These are phyloP conservation scores for Sebastes nivosus DNA, from an alignment of 2,797 vertebrate species.

Conservation along the genomic window DNA sequence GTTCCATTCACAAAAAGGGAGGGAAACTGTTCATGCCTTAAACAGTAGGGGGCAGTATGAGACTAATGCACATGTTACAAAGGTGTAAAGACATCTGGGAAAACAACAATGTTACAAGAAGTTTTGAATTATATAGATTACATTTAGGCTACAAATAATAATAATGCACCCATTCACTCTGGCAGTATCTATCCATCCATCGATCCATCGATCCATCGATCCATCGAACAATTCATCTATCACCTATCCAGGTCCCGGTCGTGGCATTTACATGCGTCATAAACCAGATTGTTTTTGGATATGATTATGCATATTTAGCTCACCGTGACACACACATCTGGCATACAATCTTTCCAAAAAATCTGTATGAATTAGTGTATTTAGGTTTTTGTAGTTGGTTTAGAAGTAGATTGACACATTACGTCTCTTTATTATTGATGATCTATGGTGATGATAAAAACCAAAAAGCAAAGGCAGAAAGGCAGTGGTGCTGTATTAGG, in stretches of 20 bases:
- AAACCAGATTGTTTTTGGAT: not conserved
- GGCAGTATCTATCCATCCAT: not conserved
- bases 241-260: not conserved
- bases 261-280: not conserved
- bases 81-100: not conserved
- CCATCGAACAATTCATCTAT: not conserved
- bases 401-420: not conserved
- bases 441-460: not conserved
- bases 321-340: no score
- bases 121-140: not conserved
- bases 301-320: not conserved
- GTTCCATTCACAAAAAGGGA: not conserved
- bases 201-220: not conserved
- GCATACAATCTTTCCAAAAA: not conserved
- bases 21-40: not conserved
- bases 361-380: not conserved
- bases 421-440: no score
- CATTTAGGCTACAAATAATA: not conserved
- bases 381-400: not conserved
- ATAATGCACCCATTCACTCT: not conserved
- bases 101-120: not conserved
- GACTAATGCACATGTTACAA: not conserved
- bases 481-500: no score
- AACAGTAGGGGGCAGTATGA: slow-evolving; percentile 21
- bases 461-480: not conserved